A percentile compares a stretch with the other conserved stretches of the same genome.
Conservation (phyloP, 2,888 invertebrate species). For the Caenorhabditis sinica region DNA sequence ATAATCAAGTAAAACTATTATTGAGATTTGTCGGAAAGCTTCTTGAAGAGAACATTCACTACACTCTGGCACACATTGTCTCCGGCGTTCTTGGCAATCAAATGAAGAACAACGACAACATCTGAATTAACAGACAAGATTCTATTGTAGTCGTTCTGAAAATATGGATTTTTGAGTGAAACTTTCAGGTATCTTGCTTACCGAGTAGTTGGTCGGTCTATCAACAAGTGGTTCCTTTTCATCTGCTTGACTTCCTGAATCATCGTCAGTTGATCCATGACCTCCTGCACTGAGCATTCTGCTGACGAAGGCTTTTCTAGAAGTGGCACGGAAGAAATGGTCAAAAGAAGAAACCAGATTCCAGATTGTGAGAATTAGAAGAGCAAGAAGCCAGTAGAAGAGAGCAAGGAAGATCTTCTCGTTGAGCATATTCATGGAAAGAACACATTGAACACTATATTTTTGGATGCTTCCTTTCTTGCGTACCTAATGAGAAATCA, state of each 20-base stretch:
- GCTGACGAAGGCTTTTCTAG: conserved; percentile 38
- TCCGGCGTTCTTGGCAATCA: conserved; percentile 76
- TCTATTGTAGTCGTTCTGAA: conserved; percentile 54
- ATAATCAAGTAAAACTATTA: conserved; percentile 16
- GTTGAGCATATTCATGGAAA: conserved; percentile 82
- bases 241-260: conserved; percentile 6
- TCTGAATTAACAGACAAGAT: conserved; percentile 49
- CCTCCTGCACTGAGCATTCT: conserved; percentile 56
- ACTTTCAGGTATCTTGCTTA: neutral
- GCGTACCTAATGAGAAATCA: conserved; percentile 53
- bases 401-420: conserved; percentile 79
- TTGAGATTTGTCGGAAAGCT: conserved; percentile 56
- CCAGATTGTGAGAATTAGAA: conserved; percentile 54
- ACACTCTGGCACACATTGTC: conserved; percentile 67
- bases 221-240: conserved; percentile 56
- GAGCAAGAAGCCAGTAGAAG: conserved; percentile 72
- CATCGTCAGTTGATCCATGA: conserved; percentile 33
- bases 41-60: conserved; percentile 41
- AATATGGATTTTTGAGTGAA: neutral
- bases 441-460: conserved; percentile 77
- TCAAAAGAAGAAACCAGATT: conserved; percentile 28
- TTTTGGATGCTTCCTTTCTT: conserved; percentile 73
- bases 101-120: conserved; percentile 66
- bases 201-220: conserved; percentile 43
- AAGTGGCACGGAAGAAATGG: conserved; percentile 39